Percentiles rank a stretch among this genome's conserved stretches.
Evolutionary conservation across 2,888 invertebrate species (phyloP).

Genomic region (Exephanes ischioxanthus): DNA sequence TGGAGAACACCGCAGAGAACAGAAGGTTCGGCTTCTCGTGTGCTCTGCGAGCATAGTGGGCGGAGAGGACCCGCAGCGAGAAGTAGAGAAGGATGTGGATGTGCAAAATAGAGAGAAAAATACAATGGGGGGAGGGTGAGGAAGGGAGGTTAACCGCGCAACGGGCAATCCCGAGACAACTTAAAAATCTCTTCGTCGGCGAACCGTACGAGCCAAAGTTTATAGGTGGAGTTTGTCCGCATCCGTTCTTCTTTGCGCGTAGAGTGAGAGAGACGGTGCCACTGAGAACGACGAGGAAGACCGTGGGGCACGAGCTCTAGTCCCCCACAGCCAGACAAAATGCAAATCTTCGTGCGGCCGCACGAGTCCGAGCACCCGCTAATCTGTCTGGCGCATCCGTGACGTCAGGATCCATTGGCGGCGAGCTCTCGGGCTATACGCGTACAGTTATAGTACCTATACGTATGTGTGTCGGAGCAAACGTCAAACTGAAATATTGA

Average conservation of each 20-base stretch:
- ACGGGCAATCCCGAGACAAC: slow-evolving; percentile 64
- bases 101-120: slow-evolving; percentile 67
- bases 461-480: slow-evolving; percentile 3
- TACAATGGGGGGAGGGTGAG: slow-evolving; percentile 47
- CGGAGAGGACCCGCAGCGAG: slow-evolving; percentile 64
- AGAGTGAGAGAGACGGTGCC: slow-evolving; percentile 38
- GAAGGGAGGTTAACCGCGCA: slow-evolving; percentile 62
- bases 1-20: slow-evolving; percentile 39
- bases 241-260: slow-evolving; percentile 66
- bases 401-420: slow-evolving; percentile 80
- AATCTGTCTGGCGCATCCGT: slow-evolving; percentile 83
- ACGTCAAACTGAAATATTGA: slow-evolving; percentile 29
- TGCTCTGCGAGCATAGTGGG: slow-evolving; percentile 53
- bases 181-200: slow-evolving; percentile 58
- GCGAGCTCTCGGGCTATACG: slow-evolving; percentile 61
- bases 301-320: slow-evolving; percentile 61
- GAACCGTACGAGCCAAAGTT: slow-evolving; percentile 72
- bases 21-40: slow-evolving; percentile 58
- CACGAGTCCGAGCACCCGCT: slow-evolving; percentile 76
- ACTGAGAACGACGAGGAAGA: slow-evolving; percentile 49
- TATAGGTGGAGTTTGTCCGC: slow-evolving; percentile 77
- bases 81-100: slow-evolving; percentile 58
- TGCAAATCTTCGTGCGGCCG: slow-evolving; percentile 77
- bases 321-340: slow-evolving; percentile 77
- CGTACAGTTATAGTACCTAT: slow-evolving; percentile 32